Evolutionary conservation across 2,888 invertebrate genomes (phyloP).

Genomic region (Abscondita cerata): DNA sequence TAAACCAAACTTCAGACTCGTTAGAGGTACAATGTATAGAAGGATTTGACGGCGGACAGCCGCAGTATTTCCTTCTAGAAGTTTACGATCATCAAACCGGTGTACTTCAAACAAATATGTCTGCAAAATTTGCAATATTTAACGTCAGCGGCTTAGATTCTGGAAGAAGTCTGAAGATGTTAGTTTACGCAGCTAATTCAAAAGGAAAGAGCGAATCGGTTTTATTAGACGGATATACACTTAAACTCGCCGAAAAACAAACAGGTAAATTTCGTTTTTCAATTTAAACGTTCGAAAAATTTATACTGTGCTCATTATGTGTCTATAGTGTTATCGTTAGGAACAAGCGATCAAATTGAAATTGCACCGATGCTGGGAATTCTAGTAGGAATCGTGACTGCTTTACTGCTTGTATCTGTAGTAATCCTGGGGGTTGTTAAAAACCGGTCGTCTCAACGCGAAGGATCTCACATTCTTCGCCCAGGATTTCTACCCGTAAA

Average conservation of each 20-base stretch:
- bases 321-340: slow-evolving; percentile 56
- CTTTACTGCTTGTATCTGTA: slow-evolving; percentile 70
- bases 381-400: slow-evolving; percentile 72
- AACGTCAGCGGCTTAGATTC: slow-evolving; percentile 79
- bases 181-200: slow-evolving; percentile 82
- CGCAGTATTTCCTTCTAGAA: slow-evolving; percentile 76
- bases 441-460: slow-evolving; percentile 65
- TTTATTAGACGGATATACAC: slow-evolving; percentile 73
- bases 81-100: slow-evolving; percentile 73
- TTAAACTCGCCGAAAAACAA: slow-evolving; percentile 78
- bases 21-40: slow-evolving; percentile 75
- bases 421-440: slow-evolving; percentile 69
- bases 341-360: slow-evolving; percentile 62
- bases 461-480: slow-evolving; percentile 61
- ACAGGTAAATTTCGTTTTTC: slow-evolving; percentile 65
- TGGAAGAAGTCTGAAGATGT: slow-evolving; percentile 78
- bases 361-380: slow-evolving; percentile 68
- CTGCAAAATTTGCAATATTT: slow-evolving; percentile 76
- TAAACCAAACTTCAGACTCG: slow-evolving; percentile 80
- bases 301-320: slow-evolving; percentile 13
- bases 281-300: slow-evolving; percentile 12
- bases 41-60: slow-evolving; percentile 81
- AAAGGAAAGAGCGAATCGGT: slow-evolving; percentile 82
- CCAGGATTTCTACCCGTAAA: slow-evolving; percentile 68
- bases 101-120: slow-evolving; percentile 71